Base-by-base conservation (phyloP, 1,140 invertebrate species). In the Latrodectus geometricus region DNA sequence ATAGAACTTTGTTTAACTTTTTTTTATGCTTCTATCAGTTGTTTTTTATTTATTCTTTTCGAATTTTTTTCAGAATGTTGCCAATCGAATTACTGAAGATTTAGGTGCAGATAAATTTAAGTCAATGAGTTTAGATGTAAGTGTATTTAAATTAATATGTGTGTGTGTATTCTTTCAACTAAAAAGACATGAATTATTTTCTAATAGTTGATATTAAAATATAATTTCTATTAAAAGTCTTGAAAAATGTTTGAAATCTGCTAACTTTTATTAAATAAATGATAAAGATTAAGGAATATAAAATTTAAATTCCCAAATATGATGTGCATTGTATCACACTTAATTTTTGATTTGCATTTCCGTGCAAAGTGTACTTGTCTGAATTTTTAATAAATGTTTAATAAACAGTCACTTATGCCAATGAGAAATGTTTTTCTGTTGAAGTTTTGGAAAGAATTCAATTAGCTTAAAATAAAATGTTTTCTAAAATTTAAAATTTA, bases 71-170 rank as follows among this genome's bases (percentile, higher is more conserved):
- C 54, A 78, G 76, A 56, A 78, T 17, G n/a, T 78, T 20, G 76
- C 76, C 11, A 14, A 35, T 56, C 76, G 66, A 65, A 66, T 78
- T 48, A 14, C 9, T 8, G 48, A 78, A 35, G 76, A 78, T 65
- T 65, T 78, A 17, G 35, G 61, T 4, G 15, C 21, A 14, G 21
- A 78, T 65, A 49, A 49, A 78, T 78, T 78, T 35, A 21, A 54
- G 5, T 61, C 76, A 2, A 66, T 78, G 76, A 14, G 54, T 15
- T 4, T 49, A 35, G 76, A 66, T 14, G 76, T 78, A 78, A n/a
- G 9, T 7, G 3, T 65, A 15, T 65, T n/a, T 35, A 35, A 5
- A 35, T 35, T 35, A 35, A 35, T 35, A 3, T 35, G 5, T 5
- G 1, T 35, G 5, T 35, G 5, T 5, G 1, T 35, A 35, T 35